Evolutionary conservation across 2,888 invertebrate genomes (phyloP), one percentile per base, ranked within the genome.

Genomic region (Spilosoma lubricipeda): DNA sequence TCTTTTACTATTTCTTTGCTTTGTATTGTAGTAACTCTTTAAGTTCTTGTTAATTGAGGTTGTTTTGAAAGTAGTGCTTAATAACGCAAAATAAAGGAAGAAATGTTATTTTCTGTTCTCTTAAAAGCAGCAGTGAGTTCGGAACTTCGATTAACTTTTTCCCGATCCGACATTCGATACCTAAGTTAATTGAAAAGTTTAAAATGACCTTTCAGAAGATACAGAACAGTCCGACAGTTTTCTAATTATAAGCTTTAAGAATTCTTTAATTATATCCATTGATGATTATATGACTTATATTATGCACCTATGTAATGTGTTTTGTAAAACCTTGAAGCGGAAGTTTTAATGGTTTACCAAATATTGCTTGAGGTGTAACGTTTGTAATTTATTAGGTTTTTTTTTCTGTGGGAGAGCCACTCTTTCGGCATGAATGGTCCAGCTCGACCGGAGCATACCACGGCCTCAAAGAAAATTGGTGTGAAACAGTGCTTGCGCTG

Each of bases 181-280:
- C 86, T 77, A 88, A 87, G 85, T 88, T 90, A 90, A 91, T 90
- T 90, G 90, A 88, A 92, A 91, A 90, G 87, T 84, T 91, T 86
- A 78, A 86, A 86, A 87, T 83, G 84, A 88, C 85, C 84, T 81
- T 83, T 80, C 74, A 9, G 72, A 66, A 76, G 69, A 81, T 77
- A 84, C 81, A 74, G 71, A 72, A 74, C 74, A 80, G 77, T 78
- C 74, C 70, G 78, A 83, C 77, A 79, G 77, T 80, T 84, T 82
- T 56, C 74, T 82, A 88, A 87, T 87, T 82, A 84, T 73, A 82
- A 80, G 80, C 74, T 74, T 76, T 72, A 70, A 70, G 76, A 72
- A 69, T 75, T 52, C 23, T 56, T 59, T 74, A 30, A 73, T 66
- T 71, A 65, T 74, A 70, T 48, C 2, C 52, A 70, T 59, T n/a